A percentile compares a stretch with the other conserved stretches of the same genome.
Conservation (phyloP, 2,113 vertebrate genomes). For the Elaphurus davidianus region DNA sequence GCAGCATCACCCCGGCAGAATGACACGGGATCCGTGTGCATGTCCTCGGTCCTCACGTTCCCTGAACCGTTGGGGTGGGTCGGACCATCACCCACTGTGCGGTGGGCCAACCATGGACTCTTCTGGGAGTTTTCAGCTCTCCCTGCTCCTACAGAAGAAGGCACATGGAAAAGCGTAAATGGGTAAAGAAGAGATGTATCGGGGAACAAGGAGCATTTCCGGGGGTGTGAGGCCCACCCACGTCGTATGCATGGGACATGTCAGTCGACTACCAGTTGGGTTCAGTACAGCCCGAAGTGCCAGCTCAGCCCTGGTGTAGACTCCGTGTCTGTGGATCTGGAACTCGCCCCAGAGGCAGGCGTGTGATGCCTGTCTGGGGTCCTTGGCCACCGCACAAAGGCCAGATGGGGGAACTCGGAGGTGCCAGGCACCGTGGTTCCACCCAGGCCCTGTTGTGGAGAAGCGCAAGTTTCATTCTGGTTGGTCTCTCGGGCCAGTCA, state of each 20-base stretch:
- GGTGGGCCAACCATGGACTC: rapidly evolving
- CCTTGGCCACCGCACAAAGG: rapidly evolving
- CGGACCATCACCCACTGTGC: rapidly evolving
- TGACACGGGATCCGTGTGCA: rapidly evolving
- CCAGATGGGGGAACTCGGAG: not conserved
- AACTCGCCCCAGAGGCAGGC: not conserved
- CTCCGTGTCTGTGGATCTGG: not conserved
- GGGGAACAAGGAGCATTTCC: not conserved
- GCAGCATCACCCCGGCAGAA: rapidly evolving
- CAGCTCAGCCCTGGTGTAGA: rapidly evolving
- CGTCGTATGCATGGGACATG: rapidly evolving
- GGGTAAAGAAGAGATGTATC: rapidly evolving
- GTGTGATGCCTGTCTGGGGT: not conserved
- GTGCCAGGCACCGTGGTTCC: rapidly evolving
- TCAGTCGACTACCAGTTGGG: not conserved
- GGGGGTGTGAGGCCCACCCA: not conserved
- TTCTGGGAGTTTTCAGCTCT: not conserved
- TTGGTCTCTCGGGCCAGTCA: rapidly evolving
- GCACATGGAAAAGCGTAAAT: rapidly evolving
- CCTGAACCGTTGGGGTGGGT: not conserved
- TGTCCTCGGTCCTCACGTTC: rapidly evolving
- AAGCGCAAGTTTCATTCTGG: not conserved
- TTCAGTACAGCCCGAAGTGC: not conserved
- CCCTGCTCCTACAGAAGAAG: too few relatives aligned
- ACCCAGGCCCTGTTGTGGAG: rapidly evolving